Conservation (phyloP, 2,797 vertebrate species). For the Eulemur mongoz region DNA sequence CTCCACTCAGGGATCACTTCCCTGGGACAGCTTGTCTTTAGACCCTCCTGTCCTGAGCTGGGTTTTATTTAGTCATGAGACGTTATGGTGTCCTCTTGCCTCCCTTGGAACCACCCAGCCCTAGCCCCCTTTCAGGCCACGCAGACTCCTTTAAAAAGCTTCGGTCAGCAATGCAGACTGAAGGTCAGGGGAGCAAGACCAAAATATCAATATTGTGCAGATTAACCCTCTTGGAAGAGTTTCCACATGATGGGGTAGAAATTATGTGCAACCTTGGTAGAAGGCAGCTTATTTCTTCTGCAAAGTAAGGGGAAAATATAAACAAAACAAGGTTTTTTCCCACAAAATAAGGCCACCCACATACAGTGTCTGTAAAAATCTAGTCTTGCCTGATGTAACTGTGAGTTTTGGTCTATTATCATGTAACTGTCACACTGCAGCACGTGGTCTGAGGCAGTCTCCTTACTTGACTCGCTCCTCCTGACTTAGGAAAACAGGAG, state of each 20-base stretch:
- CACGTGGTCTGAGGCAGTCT: background rate
- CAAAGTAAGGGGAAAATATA: background rate
- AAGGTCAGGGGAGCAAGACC: background rate
- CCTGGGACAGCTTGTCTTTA: background rate
- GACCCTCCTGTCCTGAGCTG: background rate
- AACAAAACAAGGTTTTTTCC: background rate
- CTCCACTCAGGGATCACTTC: background rate
- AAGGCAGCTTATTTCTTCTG: conserved; percentile 23
- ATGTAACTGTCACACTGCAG: background rate
- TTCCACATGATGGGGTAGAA: background rate
- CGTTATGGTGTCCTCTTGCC: background rate
- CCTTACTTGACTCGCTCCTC: background rate
- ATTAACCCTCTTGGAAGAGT: background rate
- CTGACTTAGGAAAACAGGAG: background rate
- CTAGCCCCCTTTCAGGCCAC: background rate
- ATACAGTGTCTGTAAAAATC: background rate
- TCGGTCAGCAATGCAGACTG: background rate
- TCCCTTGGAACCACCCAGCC: background rate
- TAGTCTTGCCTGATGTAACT: background rate
- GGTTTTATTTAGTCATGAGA: background rate
- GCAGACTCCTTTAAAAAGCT: background rate
- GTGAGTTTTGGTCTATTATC: background rate
- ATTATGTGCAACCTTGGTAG: background rate
- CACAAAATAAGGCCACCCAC: conserved; percentile 43
- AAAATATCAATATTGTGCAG: background rate